Evolutionary conservation across 1,140 invertebrate genomes (phyloP).

Genomic region (Drosophila biarmipes): DNA sequence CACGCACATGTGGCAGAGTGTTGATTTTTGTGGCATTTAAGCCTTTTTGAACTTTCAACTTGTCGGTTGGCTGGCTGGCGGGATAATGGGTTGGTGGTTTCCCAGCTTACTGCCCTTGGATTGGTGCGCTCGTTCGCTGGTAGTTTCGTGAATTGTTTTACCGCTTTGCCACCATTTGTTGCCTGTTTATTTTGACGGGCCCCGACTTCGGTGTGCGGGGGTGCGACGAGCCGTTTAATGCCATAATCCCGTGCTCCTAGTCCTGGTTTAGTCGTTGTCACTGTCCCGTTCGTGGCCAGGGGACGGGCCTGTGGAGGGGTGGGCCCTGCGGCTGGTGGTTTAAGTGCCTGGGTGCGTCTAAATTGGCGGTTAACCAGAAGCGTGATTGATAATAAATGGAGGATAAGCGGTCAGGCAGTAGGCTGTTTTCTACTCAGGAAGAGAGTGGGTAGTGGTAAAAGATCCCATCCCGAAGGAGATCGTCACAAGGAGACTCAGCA

Average conservation of each 20-base stretch:
- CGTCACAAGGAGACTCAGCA: too few species aligned
- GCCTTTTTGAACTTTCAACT: constrained; percentile 80
- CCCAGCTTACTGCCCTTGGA: background rate
- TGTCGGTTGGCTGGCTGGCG: constrained; percentile 16
- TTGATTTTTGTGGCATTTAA: constrained; percentile 79
- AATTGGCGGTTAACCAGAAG: constrained; percentile 53
- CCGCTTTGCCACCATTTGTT: constrained; percentile 36
- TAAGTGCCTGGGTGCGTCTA: constrained; percentile 36
- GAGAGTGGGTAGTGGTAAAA: too few species aligned
- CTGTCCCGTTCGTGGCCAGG: constrained; percentile 1
- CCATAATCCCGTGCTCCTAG: constrained; percentile 45
- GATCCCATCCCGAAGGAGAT: too few species aligned
- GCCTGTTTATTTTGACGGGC: constrained; percentile 39
- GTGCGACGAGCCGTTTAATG: constrained; percentile 71
- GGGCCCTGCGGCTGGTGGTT: background rate
- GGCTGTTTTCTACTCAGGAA: background rate
- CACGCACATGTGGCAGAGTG: constrained; percentile 30
- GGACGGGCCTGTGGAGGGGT: background rate
- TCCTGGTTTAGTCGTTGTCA: constrained; percentile 30
- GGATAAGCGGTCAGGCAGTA: constrained; percentile 10
- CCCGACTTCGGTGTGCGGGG: background rate
- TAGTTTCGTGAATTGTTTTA: constrained; percentile 42
- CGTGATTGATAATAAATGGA: constrained; percentile 59
- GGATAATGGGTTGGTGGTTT: constrained; percentile 37
- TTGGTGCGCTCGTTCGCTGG: constrained; percentile 14